Evolutionary conservation across 2,888 invertebrate genomes (phyloP).

Genomic region (Zygogramma bicolorata): DNA sequence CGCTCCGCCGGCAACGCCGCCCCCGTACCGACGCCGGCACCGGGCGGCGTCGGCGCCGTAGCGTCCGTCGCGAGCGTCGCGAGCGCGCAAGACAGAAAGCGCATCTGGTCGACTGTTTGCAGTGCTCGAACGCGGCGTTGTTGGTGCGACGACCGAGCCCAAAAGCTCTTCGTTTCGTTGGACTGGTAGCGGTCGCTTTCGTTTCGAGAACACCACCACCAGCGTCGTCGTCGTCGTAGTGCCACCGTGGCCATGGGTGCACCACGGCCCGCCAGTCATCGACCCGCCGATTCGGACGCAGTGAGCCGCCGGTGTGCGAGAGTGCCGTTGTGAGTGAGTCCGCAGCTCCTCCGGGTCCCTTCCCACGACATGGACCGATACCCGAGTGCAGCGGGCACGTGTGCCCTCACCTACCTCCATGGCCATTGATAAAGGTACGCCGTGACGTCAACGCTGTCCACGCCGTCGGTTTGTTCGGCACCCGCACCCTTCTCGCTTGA

Average conservation of each 20-base stretch:
- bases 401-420: slow-evolving; percentile 65
- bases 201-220: slow-evolving; percentile 46
- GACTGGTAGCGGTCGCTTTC: slow-evolving; percentile 56
- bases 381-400: slow-evolving; percentile 62
- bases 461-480: slow-evolving; percentile 34
- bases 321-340: slow-evolving; percentile 52
- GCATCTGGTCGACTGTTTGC: slow-evolving; percentile 51
- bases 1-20: too few relatives aligned
- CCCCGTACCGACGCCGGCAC: not conserved
- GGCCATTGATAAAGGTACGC: slow-evolving; percentile 67
- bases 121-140: slow-evolving; percentile 52
- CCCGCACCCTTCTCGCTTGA: slow-evolving; percentile 36
- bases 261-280: slow-evolving; percentile 53
- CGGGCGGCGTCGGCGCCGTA: slow-evolving; percentile 28
- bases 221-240: slow-evolving; percentile 40
- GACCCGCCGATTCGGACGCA: slow-evolving; percentile 47
- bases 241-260: slow-evolving; percentile 56
- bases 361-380: slow-evolving; percentile 50
- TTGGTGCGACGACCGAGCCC: slow-evolving; percentile 51
- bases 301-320: slow-evolving; percentile 58
- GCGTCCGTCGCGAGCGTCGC: slow-evolving; percentile 46
- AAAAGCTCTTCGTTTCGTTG: slow-evolving; percentile 55
- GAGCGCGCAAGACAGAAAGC: slow-evolving; percentile 47
- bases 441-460: slow-evolving; percentile 57
- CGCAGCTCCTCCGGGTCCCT: slow-evolving; percentile 36